These are phyloP conservation scores for Dryas iulia DNA, from an alignment of 1,140 invertebrate species.

Conservation along the genomic window DNA sequence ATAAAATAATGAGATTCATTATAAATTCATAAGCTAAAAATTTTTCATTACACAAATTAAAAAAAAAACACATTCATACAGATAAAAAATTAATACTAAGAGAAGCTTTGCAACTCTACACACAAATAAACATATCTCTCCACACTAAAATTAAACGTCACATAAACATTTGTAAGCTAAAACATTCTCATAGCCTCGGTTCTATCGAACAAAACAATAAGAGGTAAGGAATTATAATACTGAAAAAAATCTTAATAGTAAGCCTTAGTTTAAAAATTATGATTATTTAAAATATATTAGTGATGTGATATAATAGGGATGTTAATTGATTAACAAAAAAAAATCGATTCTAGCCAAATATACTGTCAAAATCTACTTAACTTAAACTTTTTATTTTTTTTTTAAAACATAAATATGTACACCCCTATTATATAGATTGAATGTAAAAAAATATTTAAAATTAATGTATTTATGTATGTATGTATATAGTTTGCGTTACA, in stretches of 20 bases:
- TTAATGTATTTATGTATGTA: background rate
- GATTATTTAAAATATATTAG: background rate
- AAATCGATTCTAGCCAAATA: too few species aligned
- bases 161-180: constrained; percentile 35
- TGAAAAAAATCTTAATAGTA: constrained; percentile 24
- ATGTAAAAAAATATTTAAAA: background rate
- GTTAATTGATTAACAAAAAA: background rate
- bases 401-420: background rate
- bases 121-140: background rate
- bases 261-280: constrained; percentile 8
- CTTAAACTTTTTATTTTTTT: too few species aligned
- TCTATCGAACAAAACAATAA: constrained; percentile 10
- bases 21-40: background rate
- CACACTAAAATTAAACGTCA: constrained; percentile 14
- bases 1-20: background rate
- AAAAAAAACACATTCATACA: background rate
- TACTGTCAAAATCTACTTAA: too few species aligned
- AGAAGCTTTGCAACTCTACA: background rate
- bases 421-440: background rate
- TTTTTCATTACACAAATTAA: background rate
- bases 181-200: constrained; percentile 40
- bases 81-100: background rate
- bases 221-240: constrained; percentile 21
- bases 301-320: background rate
- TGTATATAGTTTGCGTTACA: constrained; percentile 18